Base-by-base conservation (phyloP, 2,797 vertebrate species). In the Furcifer pardalis region DNA sequence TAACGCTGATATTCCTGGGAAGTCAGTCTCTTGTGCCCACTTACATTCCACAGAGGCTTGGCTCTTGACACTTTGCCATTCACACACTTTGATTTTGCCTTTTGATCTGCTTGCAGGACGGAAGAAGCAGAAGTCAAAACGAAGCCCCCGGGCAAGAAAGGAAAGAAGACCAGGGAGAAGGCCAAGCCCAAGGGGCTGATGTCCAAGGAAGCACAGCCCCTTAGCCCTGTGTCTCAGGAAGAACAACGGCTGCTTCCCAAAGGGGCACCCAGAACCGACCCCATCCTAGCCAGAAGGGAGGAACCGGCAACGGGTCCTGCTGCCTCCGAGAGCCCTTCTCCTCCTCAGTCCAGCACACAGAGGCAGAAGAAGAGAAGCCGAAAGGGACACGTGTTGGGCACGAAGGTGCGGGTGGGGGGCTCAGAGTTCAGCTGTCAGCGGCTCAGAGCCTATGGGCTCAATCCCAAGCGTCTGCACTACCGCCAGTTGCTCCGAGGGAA, bases 361-460 rank as follows among this genome's bases (percentile, higher is more conserved):
- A 75, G 21, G 12, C 62, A 2, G 8, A 49, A 68, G 71, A 89
- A 3, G 7, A 85, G 81, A 0, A 94, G 93, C 3, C 88, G 94
- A 27, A 83, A 62, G 73, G 95, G 91, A 1, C 77, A 90, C 6
- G 3, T 88, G 4, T 89, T 94, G 87, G 80, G 91, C 15, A 65
- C 82, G 2, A 94, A 94, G 0, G 94, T 98, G 87, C 96, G 87
- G 3, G 93, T 98, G 7, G 96, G 97, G 0, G 97, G 97, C 13
- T 90, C 59, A 0, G 96, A 97, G 84, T 98, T 99, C 94, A 98
- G 96, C 76, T 91, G 94, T 65, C 96, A 97, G 91, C 95, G 98
- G 90, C 94, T 99, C 80, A 96, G 94, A 90, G 98, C 98, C 0
- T 99, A 97, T 0, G 98, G 98, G 5, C 96, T 99, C 77, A 98